phyloP scores from a whole-genome alignment of 2,113 vertebrate species.

The Protobothrops flavoviridis region DNA sequence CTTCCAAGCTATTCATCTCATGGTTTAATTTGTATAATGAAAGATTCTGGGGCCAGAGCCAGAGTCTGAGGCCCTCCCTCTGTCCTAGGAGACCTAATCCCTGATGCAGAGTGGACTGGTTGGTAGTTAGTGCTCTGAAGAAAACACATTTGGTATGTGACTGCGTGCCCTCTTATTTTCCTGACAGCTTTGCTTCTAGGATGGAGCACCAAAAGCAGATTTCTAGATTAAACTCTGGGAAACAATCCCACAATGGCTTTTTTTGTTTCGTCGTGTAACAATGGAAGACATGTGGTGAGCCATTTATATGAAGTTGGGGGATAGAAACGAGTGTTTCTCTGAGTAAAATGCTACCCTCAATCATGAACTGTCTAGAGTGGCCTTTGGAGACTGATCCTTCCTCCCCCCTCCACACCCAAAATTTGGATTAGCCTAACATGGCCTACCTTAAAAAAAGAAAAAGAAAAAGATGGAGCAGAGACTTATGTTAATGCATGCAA shows the following conservation, averaged over 20 bases:
- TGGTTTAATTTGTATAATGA: slow-evolving; percentile 16
- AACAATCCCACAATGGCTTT: background rate
- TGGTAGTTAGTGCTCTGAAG: background rate
- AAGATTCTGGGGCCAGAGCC: background rate
- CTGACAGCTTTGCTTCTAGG: background rate
- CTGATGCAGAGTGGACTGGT: background rate
- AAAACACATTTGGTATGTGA: background rate
- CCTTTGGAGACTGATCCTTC: background rate
- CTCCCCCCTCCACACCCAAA: background rate
- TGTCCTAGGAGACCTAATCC: background rate
- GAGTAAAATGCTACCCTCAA: background rate
- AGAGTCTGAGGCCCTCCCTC: background rate
- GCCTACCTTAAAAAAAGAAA: background rate
- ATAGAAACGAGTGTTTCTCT: background rate
- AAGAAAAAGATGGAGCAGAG: background rate
- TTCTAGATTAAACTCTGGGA: background rate
- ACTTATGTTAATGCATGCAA: background rate
- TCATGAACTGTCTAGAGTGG: background rate
- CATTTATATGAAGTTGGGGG: background rate
- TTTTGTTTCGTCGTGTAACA: too few species aligned
- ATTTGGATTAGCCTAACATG: background rate
- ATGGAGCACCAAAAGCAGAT: background rate
- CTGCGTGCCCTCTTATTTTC: background rate
- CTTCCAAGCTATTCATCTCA: background rate
- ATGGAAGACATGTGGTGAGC: background rate